Percentiles rank a stretch among this genome's conserved stretches.
Conservation (phyloP, 2,888 invertebrate species). For the Allacma fusca region DNA sequence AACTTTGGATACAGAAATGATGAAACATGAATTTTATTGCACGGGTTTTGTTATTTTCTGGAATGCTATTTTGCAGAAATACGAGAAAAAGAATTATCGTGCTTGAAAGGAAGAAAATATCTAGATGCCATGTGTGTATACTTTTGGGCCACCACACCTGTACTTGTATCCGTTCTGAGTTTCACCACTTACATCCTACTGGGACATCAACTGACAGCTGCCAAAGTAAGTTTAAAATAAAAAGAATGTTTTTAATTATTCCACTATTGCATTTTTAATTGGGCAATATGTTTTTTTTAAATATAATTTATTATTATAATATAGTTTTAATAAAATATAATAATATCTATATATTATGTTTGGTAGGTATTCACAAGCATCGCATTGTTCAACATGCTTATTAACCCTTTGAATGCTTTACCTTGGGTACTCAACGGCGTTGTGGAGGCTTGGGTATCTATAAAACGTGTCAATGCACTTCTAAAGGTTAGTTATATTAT, state of each 20-base stretch:
- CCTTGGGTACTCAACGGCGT: constrained; percentile 98
- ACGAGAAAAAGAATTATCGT: constrained; percentile 76
- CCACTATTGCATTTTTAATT: neutral
- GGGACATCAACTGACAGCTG: constrained; percentile 81
- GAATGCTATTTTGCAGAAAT: no score
- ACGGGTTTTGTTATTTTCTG: no score
- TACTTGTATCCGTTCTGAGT: constrained; percentile 84
- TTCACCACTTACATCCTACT: constrained; percentile 81
- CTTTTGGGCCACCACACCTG: constrained; percentile 98
- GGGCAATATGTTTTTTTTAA: neutral
- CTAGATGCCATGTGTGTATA: constrained; percentile 97
- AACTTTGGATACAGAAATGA: no score
- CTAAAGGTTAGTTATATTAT: constrained; percentile 38
- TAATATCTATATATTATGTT: constrained; percentile 30
- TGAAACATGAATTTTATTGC: no score
- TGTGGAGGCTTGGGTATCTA: constrained; percentile 75
- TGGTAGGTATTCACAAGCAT: constrained; percentile 85
- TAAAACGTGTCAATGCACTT: constrained; percentile 40
- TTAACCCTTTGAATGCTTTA: constrained; percentile 93
- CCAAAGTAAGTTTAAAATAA: constrained; percentile 76
- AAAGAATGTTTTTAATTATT: no score
- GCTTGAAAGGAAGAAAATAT: constrained; percentile 87
- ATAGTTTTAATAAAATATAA: no score
- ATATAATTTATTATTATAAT: neutral
- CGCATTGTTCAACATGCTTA: constrained; percentile 94